Evolutionary conservation across 2,888 invertebrate species (phyloP), one percentile per base, ranked within the genome.

Genomic region (Troides oblongomaculatus): DNA sequence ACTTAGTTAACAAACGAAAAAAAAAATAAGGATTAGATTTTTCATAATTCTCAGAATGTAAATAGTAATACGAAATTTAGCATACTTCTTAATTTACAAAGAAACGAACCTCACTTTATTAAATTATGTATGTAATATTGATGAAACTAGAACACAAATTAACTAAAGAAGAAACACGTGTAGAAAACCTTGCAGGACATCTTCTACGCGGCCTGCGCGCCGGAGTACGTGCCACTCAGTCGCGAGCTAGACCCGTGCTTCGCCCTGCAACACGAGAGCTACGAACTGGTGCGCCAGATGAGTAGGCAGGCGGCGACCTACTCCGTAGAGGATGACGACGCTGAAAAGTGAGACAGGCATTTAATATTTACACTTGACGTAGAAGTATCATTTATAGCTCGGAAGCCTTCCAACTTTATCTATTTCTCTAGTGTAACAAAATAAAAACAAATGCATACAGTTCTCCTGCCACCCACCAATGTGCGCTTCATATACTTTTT

Each of bases 161-260:
- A 58, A 69, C 60, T n/a, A 39, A 59, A 50, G 14, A 46, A 69
- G 61, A 25, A 62, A n/a, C 62, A 59, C 60, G 39, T 70, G 39
- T 70, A 70, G 70, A 66, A 66, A 66, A 63, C 58, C 7, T 74
- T 75, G 21, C 77, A 92, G 92, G 92, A 92, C 73, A 92, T 92
- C 79, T 92, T 91, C 82, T 92, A 92, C 85, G 92, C 92, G 74
- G 92, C 92, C 60, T 92, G 92, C 75, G 91, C 92, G 43, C 92
- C 92, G 8, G 92, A 92, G 77, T 92, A 92, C 81, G 83, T 90
- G 62, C 92, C 92, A 39, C 80, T 92, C 72, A 83, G 83, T 39
- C 84, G 91, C 39, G 92, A 92, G 69, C 79, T 89, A 62, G 92
- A 92, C 76, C 88, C 90, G 17, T 85, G 87, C 69, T 82, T 88